Conservation (phyloP, 2,113 vertebrate species). For the Charina bottae region DNA sequence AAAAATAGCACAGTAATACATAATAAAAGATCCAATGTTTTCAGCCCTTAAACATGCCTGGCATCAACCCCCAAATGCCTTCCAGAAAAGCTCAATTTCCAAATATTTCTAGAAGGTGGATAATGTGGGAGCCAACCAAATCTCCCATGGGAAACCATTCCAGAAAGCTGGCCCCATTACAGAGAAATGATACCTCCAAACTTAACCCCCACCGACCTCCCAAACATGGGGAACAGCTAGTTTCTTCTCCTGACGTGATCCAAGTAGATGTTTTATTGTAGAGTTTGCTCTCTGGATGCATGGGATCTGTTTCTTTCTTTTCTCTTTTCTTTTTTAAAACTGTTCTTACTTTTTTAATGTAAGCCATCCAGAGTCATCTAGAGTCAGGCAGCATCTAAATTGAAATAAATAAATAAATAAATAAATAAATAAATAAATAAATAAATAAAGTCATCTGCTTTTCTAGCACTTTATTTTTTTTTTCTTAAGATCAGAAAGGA, state of each 20-base stretch:
- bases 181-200: background rate
- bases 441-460: too few relatives aligned
- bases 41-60: background rate
- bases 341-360: too few relatives aligned
- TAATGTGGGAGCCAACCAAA: background rate
- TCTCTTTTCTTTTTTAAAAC: background rate
- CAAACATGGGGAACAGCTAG: background rate
- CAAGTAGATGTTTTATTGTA: background rate
- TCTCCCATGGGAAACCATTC: background rate
- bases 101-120: background rate
- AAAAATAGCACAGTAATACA: background rate
- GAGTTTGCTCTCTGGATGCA: background rate
- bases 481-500: background rate
- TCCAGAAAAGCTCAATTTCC: background rate
- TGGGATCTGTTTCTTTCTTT: background rate
- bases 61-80: background rate
- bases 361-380: too few relatives aligned
- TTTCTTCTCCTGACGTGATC: background rate
- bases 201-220: background rate
- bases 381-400: too few relatives aligned
- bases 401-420: too few relatives aligned
- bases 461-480: background rate
- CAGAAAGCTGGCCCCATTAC: background rate
- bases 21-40: background rate
- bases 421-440: too few relatives aligned